Conservation (phyloP, 2,797 vertebrate species). For the Lindbergichthys nudifrons region DNA sequence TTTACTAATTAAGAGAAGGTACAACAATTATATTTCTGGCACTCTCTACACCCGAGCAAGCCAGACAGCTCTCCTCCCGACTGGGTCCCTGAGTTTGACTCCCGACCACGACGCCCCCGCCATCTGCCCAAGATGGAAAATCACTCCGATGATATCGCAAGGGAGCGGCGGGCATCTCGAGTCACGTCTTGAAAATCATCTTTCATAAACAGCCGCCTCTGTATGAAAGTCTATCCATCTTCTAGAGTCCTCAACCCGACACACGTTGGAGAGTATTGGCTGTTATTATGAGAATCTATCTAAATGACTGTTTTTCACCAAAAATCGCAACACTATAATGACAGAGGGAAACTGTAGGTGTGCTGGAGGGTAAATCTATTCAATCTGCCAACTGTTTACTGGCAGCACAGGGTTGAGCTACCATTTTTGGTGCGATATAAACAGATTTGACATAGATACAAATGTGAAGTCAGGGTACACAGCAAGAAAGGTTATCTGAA, state of each 20-base stretch:
- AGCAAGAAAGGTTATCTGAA: constrained; percentile 22
- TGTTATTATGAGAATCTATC: constrained; percentile 23
- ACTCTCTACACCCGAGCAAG: constrained; percentile 15
- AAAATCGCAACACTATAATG: constrained; percentile 1
- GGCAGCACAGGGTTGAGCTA: constrained; percentile 14
- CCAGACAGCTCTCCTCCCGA: constrained; percentile 55
- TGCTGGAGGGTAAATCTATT: constrained; percentile 18
- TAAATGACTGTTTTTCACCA: not conserved
- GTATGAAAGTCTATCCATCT: constrained; percentile 29
- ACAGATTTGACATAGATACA: constrained; percentile 13
- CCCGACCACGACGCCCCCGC: constrained; percentile 33
- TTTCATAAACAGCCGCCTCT: constrained; percentile 52
- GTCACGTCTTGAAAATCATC: constrained; percentile 47
- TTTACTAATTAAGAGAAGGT: too few relatives aligned
- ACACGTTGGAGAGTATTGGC: not conserved
- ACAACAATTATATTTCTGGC: constrained; percentile 27
- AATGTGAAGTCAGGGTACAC: constrained; percentile 1
- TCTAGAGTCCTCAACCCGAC: constrained; percentile 6
- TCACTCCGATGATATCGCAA: constrained; percentile 58
- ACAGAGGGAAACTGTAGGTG: not conserved
- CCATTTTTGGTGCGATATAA: constrained; percentile 12
- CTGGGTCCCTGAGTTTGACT: constrained; percentile 48
- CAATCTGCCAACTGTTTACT: not conserved
- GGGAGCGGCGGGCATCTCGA: constrained; percentile 53
- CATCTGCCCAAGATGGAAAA: constrained; percentile 72